Evolutionary conservation across 2,888 invertebrate species (phyloP), one percentile per base, ranked within the genome.

Genomic region (Alsophila aescularia): DNA sequence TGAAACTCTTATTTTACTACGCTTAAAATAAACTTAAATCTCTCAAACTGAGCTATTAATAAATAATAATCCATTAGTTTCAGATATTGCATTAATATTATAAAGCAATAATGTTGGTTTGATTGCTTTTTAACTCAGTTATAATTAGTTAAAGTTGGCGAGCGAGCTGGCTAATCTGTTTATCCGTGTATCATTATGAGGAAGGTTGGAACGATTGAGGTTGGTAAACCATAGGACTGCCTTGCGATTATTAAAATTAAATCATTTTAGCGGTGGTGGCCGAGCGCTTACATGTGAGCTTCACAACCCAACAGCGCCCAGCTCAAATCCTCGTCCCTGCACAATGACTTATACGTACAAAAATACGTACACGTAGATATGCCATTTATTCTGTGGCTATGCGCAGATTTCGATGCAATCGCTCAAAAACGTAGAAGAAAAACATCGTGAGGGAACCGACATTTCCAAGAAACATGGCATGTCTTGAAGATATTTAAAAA

Each of bases 81-180:
- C 40, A 44, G 36, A 43, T 41, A 45, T 29, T 45, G 29, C 34
- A 21, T 24, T 52, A 52, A n/a, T n/a, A 52, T 52, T 52, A 41
- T 15, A 52, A 45, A 41, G 18, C 40, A 41, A 42, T 53, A 31
- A 42, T 42, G 35, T 36, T 18, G 36, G 36, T 36, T 47, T 42
- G 41, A 53, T 53, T 41, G 31, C 21, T 53, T 47, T 53, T 47
- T 53, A 53, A 53, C 47, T 53, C 21, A 47, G n/a, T 13, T 40
- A 31, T 8, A 29, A 36, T 37, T 41, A 29, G 27, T 21, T 21
- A 9, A 47, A 47, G 44, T 39, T 39, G 2, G 52, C 41, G 15
- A 49, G 16, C 13, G 34, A 10, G 44, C 37, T 42, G 7, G 39
- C 12, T 34, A 32, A 44, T 51, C 37, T 39, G 41, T 16, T 34